A percentile compares a stretch with the other conserved stretches of the same genome.
Conservation (phyloP, 2,888 invertebrate species). For the Atethmia centrago region DNA sequence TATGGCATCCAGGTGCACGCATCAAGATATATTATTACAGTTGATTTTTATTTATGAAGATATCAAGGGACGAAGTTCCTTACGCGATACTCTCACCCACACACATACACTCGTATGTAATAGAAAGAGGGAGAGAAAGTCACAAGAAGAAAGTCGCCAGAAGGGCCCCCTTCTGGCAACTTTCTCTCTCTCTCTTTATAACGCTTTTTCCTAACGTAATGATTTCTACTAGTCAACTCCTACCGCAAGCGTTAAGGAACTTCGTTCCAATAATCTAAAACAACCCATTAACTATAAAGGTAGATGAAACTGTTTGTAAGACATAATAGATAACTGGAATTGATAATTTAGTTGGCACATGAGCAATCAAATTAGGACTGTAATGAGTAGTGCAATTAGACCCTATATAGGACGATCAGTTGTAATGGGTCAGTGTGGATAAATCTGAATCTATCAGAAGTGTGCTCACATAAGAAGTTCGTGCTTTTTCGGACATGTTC, state of each 20-base stretch:
- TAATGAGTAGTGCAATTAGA: neutral
- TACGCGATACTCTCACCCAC: too few relatives aligned
- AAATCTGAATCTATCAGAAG: neutral
- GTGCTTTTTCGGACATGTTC: neutral
- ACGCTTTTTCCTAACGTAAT: too few relatives aligned
- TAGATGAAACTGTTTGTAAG: neutral
- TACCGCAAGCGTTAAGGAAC: too few relatives aligned
- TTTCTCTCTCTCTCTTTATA: too few relatives aligned
- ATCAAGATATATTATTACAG: neutral
- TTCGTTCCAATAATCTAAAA: too few relatives aligned
- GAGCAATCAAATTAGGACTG: neutral
- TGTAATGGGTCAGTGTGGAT: neutral
- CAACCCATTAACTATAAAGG: neutral
- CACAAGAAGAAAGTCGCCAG: too few relatives aligned
- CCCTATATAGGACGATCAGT: neutral
- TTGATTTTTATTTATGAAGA: neutral
- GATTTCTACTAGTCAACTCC: too few relatives aligned
- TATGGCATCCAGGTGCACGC: constrained; percentile 34
- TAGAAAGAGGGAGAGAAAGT: too few relatives aligned
- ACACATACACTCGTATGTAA: too few relatives aligned
- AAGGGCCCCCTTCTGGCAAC: too few relatives aligned
- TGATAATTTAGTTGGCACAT: constrained; percentile 1
- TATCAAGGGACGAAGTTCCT: too few relatives aligned
- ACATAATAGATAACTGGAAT: neutral
- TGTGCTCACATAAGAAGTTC: neutral